Base-by-base conservation (phyloP, 2,888 invertebrate genomes). In the Alitta virens region DNA sequence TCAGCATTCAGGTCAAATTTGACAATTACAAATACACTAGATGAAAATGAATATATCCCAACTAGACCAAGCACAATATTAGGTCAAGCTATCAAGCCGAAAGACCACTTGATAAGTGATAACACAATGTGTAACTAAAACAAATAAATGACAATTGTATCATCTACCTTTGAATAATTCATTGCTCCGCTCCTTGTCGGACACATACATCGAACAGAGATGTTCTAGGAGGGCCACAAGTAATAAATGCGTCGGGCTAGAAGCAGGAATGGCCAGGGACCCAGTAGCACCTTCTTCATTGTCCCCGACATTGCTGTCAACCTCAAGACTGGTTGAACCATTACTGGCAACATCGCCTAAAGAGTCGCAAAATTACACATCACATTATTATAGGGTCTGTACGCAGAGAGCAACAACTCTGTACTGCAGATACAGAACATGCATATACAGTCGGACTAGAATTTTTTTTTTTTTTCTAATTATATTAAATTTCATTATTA, bases 171-270 rank as follows among this genome's bases (percentile, higher is more conserved):
- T 74, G 56, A 77, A 78, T 14, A 78, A 71, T 59, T 75, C 68
- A 26, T 71, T 66, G 33, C 73, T 71, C 61, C 71, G 71, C 38
- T 58, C 60, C 18, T 62, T 63, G 64, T 77, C 74, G 40, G 62
- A 64, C 23, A 69, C 71, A 63, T 76, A 76, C 66, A 76, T 71
- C n/a, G 67, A 52, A 63, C 77, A 77, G 25, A 78, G 65, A 58
- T 77, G 77, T 60, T 77, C 77, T 59, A 78, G 67, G 16, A 77
- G 70, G 14, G 78, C 75, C 14, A 75, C 71, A 65, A 77, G 70
- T 54, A 78, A 70, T 14, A 78, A 71, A 63, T 78, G 75, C 23
- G 72, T 75, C 2, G 74, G 75, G 1, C 75, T 23, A 12, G 46
- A 18, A 16, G 26, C 24, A n/a, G 42, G 57, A 2, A 16, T 49